phyloP scores from a whole-genome alignment of 2,797 vertebrate species.

The Otolemur crassicaudatus region DNA sequence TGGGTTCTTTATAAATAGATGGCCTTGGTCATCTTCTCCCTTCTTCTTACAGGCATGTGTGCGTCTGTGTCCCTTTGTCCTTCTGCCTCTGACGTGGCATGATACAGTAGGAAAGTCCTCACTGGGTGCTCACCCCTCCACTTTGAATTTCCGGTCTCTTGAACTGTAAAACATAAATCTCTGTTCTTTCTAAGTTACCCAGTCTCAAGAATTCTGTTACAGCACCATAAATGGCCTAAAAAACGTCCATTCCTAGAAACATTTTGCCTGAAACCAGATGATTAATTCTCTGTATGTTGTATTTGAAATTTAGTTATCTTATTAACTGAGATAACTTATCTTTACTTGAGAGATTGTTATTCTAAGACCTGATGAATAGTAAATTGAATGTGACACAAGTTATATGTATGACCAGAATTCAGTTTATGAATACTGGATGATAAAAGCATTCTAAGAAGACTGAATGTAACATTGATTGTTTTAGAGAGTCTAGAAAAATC shows the following conservation, averaged over 20 bases:
- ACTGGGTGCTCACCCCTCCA: rapidly evolving
- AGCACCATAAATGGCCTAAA: not conserved
- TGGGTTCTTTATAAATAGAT: not conserved
- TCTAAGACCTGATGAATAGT: not conserved
- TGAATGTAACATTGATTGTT: not conserved
- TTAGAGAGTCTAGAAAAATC: conserved; percentile 19
- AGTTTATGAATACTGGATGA: not conserved
- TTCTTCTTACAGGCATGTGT: not conserved
- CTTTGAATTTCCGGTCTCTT: no score
- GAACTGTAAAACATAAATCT: not conserved
- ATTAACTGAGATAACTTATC: not conserved
- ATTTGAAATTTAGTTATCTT: not conserved
- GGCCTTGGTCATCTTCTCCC: no score
- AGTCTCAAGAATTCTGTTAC: not conserved
- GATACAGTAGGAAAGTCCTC: not conserved
- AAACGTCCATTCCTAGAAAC: not conserved
- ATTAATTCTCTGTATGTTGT: conserved; percentile 13
- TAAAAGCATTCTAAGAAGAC: not conserved
- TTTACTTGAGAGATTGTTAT: not conserved
- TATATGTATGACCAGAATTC: not conserved
- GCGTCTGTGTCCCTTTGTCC: not conserved
- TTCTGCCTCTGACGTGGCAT: not conserved
- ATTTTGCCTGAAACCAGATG: not conserved
- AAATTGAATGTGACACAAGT: not conserved
- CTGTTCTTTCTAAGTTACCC: not conserved